phyloP scores from a whole-genome alignment of 2,888 invertebrate species.

The Fragum whitleyi region DNA sequence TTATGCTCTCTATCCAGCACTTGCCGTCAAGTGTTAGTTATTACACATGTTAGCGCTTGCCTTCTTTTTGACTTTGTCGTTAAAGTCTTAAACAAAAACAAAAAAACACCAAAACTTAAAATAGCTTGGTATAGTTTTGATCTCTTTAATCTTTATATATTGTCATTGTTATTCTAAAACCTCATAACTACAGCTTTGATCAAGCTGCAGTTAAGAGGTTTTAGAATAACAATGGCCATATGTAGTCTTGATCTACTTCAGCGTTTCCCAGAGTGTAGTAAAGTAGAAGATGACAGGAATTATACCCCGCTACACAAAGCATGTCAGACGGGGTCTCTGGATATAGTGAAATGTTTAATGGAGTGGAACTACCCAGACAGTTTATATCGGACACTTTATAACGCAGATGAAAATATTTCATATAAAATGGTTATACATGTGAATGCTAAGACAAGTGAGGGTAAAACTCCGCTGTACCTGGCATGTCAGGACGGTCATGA shows the following conservation, averaged over 20 bases:
- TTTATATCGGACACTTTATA: conserved; percentile 88
- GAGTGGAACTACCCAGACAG: conserved; percentile 92
- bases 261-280: conserved; percentile 93
- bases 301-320: conserved; percentile 97
- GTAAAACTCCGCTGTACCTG: conserved; percentile 93
- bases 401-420: conserved; percentile 84
- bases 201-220: too few species aligned
- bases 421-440: conserved; percentile 90
- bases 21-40: too few species aligned
- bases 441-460: conserved; percentile 91
- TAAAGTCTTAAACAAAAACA: neutral
- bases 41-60: too few species aligned
- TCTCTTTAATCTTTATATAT: too few species aligned
- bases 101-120: neutral
- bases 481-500: conserved; percentile 88
- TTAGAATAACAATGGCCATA: too few species aligned
- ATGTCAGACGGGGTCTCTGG: conserved; percentile 93
- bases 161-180: too few species aligned
- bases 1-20: too few species aligned
- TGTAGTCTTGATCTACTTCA: too few species aligned
- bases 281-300: conserved; percentile 95
- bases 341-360: conserved; percentile 92
- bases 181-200: too few species aligned
- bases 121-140: neutral
- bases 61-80: neutral